Conservation (phyloP, 2,888 invertebrate genomes). For the Sinohyriopsis cumingii region DNA sequence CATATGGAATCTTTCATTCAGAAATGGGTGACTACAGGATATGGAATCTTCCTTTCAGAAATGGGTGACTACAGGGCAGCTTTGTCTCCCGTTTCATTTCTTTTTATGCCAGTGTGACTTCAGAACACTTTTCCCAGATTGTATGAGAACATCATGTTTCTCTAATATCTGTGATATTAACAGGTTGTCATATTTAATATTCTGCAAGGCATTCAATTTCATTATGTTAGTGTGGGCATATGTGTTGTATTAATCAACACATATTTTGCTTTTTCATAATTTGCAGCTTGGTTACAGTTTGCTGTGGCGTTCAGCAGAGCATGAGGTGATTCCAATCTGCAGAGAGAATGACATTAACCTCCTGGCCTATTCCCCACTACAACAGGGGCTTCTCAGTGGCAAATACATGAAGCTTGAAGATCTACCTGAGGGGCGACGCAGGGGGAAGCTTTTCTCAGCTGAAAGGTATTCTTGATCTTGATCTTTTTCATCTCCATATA, state of each 20-base stretch:
- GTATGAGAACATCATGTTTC: too few species aligned
- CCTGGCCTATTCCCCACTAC: constrained; percentile 69
- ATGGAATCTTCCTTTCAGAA: too few species aligned
- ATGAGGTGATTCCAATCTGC: constrained; percentile 60
- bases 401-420: constrained; percentile 56
- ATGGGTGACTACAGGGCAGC: too few species aligned
- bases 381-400: constrained; percentile 67
- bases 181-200: too few species aligned
- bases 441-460: constrained; percentile 60
- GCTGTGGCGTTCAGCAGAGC: constrained; percentile 65
- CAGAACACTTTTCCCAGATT: too few species aligned
- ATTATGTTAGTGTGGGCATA: neutral
- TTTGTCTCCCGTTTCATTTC: too few species aligned
- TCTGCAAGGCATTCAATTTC: too few species aligned
- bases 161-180: too few species aligned
- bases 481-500: neutral
- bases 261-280: neutral
- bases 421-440: constrained; percentile 62
- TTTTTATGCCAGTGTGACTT: too few species aligned
- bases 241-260: neutral
- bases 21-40: too few species aligned
- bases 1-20: too few species aligned
- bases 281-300: constrained; percentile 67
- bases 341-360: constrained; percentile 53
- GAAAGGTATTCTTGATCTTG: constrained; percentile 44